Evolutionary conservation across 1,140 invertebrate species (phyloP).

Genomic region (Anoplolepis gracilipes): DNA sequence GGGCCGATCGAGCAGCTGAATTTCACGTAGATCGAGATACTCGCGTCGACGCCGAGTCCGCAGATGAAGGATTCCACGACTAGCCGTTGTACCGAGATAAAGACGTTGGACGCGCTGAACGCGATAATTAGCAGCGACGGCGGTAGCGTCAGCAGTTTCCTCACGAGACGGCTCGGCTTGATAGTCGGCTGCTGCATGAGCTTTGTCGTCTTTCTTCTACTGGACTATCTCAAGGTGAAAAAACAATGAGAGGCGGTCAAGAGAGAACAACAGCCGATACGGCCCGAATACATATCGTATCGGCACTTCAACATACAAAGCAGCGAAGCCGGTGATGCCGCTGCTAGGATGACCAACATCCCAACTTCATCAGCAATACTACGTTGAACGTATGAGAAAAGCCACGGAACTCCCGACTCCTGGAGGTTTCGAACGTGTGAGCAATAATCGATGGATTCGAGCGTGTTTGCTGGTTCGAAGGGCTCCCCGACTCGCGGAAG

Average conservation of each 20-base stretch:
- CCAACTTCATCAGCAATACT: slow-evolving; percentile 74
- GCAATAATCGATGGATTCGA: slow-evolving; percentile 11
- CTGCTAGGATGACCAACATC: slow-evolving; percentile 70
- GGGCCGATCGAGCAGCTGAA: slow-evolving; percentile 73
- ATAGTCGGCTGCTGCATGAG: slow-evolving; percentile 95
- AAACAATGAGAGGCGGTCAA: slow-evolving; percentile 92
- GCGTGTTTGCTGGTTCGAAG: slow-evolving; percentile 45
- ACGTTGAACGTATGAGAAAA: slow-evolving; percentile 79
- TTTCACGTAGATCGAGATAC: slow-evolving; percentile 76
- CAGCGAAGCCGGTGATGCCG: slow-evolving; percentile 76
- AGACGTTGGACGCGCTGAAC: slow-evolving; percentile 90
- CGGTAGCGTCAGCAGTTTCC: slow-evolving; percentile 89
- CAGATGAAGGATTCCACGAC: slow-evolving; percentile 90
- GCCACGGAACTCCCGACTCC: slow-evolving; percentile 73
- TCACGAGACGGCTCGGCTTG: slow-evolving; percentile 92
- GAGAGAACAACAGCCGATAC: slow-evolving; percentile 86
- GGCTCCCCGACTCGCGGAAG: slow-evolving; percentile 66
- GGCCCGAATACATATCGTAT: slow-evolving; percentile 91
- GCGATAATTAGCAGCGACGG: slow-evolving; percentile 86
- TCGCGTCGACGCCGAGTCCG: slow-evolving; percentile 77
- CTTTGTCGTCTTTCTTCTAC: slow-evolving; percentile 93
- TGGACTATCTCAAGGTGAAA: slow-evolving; percentile 94
- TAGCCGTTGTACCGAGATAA: slow-evolving; percentile 91
- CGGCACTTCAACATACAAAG: slow-evolving; percentile 87
- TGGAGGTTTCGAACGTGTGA: slow-evolving; percentile 75